Evolutionary conservation across 2,113 vertebrate genomes (phyloP).

Genomic region (Colaptes auratus): DNA sequence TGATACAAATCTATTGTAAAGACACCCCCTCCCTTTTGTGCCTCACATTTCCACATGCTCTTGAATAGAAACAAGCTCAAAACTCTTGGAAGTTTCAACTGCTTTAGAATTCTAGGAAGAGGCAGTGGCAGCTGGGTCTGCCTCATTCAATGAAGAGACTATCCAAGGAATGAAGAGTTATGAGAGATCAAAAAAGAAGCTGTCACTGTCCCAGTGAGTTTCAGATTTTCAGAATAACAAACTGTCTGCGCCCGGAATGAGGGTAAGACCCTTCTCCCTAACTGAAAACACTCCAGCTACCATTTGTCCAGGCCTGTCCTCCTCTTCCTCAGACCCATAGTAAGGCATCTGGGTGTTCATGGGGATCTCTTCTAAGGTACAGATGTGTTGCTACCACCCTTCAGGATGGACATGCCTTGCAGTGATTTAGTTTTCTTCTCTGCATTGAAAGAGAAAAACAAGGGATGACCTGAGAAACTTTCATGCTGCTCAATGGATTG

Average conservation of each 20-base stretch:
- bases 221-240: background rate
- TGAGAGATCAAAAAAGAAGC: background rate
- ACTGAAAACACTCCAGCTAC: background rate
- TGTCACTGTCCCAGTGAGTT: background rate
- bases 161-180: background rate
- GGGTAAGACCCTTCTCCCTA: background rate
- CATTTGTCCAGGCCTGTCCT: background rate
- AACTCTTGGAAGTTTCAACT: background rate
- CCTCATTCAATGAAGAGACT: background rate
- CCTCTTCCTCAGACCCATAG: background rate
- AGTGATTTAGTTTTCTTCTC: background rate
- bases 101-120: background rate
- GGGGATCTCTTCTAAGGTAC: background rate
- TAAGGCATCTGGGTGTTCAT: background rate
- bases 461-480: background rate
- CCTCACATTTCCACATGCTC: background rate
- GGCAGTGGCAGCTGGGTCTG: background rate
- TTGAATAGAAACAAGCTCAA: slow-evolving; percentile 10
- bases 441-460: background rate
- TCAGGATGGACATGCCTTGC: background rate
- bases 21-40: background rate
- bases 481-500: background rate
- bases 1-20: background rate
- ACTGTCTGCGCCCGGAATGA: background rate
- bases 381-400: background rate